A percentile compares a stretch with the other conserved stretches of the same genome.
These are phyloP conservation scores for Marisa cornuarietis DNA, from an alignment of 1,140 invertebrate genomes.

Conservation along the genomic window DNA sequence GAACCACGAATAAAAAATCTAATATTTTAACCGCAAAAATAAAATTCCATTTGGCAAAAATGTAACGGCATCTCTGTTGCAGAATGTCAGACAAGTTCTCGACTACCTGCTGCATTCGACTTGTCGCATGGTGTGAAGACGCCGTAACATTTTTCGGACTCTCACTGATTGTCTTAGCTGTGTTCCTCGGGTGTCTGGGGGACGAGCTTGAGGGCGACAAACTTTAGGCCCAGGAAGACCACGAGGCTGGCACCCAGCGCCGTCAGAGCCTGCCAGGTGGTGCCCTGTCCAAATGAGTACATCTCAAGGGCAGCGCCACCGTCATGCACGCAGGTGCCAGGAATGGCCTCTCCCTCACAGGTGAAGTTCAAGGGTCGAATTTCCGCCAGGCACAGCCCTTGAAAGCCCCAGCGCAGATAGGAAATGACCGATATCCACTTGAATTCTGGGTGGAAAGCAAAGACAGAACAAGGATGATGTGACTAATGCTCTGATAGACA, in stretches of 20 bases:
- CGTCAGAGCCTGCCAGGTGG: constrained; percentile 38
- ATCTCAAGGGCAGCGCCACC: constrained; percentile 44
- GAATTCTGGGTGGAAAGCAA: constrained; percentile 39
- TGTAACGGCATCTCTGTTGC: no score
- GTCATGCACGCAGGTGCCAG: constrained; percentile 37
- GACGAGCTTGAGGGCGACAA: constrained; percentile 46
- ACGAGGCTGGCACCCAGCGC: constrained; percentile 41
- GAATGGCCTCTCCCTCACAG: constrained; percentile 22
- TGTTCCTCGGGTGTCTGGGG: constrained; percentile 52
- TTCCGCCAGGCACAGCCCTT: constrained; percentile 45
- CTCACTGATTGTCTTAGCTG: not conserved
- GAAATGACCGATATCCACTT: constrained; percentile 55
- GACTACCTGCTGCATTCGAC: no score
- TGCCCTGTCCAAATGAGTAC: constrained; percentile 46
- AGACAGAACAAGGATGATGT: not conserved
- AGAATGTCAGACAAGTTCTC: no score
- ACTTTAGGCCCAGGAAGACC: constrained; percentile 48
- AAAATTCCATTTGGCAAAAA: no score
- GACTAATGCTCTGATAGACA: no score
- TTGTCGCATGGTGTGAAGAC: no score
- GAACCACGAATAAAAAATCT: no score
- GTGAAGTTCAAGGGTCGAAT: constrained; percentile 46
- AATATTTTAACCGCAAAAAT: no score
- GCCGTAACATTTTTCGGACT: no score
- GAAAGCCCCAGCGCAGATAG: constrained; percentile 57